phyloP scores from a whole-genome alignment of 2,113 vertebrate species.

The Rhinoderma darwinii region DNA sequence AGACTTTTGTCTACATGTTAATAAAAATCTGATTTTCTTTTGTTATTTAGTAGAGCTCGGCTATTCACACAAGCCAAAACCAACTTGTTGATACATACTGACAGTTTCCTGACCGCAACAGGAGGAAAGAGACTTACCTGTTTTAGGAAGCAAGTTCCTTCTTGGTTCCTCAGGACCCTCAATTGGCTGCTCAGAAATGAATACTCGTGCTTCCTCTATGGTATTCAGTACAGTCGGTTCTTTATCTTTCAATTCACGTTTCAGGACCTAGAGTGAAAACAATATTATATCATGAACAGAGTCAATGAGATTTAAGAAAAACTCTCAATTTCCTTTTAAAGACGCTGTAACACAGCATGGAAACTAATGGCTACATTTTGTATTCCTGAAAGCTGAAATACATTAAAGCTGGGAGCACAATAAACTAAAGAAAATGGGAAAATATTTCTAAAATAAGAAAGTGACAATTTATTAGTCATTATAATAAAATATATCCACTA shows the following conservation, averaged over 20 bases:
- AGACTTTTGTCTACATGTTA: too few species aligned
- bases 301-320: conserved; percentile 13
- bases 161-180: conserved; percentile 94
- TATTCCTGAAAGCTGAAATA: background rate
- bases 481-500: background rate
- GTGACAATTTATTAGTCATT: background rate
- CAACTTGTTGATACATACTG: background rate
- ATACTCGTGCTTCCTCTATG: conserved; percentile 90
- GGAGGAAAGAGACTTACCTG: conserved; percentile 75
- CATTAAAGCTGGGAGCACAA: background rate
- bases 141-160: conserved; percentile 85
- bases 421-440: background rate
- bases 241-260: conserved; percentile 88
- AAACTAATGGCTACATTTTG: background rate
- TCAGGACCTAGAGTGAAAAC: conserved; percentile 76
- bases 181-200: conserved; percentile 94
- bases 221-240: conserved; percentile 84
- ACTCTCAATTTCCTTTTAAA: background rate
- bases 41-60: background rate
- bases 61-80: background rate
- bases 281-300: background rate
- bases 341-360: background rate
- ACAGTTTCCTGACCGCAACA: background rate
- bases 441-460: background rate
- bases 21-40: too few species aligned